Conservation (phyloP, 2,113 vertebrate species). For the Pimephales promelas region DNA sequence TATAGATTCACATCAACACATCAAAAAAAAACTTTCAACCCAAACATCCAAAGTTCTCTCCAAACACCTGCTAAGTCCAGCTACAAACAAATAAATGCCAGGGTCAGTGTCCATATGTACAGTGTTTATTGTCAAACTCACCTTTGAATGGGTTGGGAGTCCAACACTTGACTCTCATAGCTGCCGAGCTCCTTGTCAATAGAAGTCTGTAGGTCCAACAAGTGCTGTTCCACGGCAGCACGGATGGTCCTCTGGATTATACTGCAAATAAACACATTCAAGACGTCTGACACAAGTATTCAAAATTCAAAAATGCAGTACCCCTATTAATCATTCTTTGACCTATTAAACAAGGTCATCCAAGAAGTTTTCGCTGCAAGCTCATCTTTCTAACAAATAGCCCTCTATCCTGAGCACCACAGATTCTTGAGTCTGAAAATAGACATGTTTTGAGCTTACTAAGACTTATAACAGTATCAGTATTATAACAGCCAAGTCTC, state of each 20-base stretch:
- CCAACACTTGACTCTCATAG: conserved; percentile 69
- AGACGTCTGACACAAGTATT: not conserved
- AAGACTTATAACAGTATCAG: conserved; percentile 31
- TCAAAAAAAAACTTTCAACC: not conserved
- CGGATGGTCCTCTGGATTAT: conserved; percentile 90
- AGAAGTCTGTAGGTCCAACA: conserved; percentile 88
- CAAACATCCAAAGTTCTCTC: not conserved
- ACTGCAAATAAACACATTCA: conserved; percentile 69
- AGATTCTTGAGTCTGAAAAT: conserved; percentile 20
- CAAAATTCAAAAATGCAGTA: not conserved
- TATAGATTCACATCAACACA: not conserved
- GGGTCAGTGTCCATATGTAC: not conserved
- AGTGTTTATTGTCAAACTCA: conserved; percentile 20
- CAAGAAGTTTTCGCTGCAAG: not conserved
- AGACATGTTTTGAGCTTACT: conserved; percentile 16
- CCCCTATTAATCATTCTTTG: not conserved
- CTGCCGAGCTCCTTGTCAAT: conserved; percentile 82
- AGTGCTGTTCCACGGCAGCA: conserved; percentile 91
- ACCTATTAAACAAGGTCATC: conserved; percentile 37
- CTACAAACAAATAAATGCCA: not conserved
- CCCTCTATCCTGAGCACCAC: conserved; percentile 17
- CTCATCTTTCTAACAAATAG: conserved; percentile 31
- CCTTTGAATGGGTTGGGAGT: conserved; percentile 46
- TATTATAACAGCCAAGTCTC: conserved; percentile 23
- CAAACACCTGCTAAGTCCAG: not conserved